These are phyloP conservation scores for Gadopsis marmoratus DNA, from an alignment of 2,797 vertebrate genomes.

Conservation along the genomic window DNA sequence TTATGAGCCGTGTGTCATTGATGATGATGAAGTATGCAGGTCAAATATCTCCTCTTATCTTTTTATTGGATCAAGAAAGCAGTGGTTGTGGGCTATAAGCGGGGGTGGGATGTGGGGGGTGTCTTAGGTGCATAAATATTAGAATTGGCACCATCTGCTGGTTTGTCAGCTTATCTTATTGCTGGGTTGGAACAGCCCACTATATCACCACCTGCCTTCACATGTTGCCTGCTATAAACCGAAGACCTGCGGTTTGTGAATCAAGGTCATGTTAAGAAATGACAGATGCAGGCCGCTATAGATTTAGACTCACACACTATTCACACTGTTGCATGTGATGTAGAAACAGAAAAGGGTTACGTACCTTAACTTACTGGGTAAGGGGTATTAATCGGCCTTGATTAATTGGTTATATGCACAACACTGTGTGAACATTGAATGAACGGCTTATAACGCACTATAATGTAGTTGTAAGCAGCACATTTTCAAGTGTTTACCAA, in stretches of 20 bases:
- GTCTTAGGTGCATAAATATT: conserved; percentile 50
- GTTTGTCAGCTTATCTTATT: conserved; percentile 50
- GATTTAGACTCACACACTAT: conserved; percentile 2
- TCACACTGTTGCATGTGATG: background rate
- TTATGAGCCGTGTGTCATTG: conserved; percentile 13
- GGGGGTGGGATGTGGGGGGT: background rate
- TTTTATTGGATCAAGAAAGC: conserved; percentile 21
- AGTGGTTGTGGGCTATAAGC: conserved; percentile 16
- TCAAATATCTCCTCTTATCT: conserved; percentile 41
- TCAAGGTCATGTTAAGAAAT: conserved; percentile 4
- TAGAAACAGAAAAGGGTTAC: background rate
- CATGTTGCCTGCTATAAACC: conserved; percentile 6
- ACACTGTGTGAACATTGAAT: no score
- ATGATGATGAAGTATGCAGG: conserved; percentile 18
- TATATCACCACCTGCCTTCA: conserved; percentile 34
- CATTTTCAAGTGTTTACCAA: background rate
- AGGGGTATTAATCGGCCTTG: no score
- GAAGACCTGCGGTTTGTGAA: conserved; percentile 9
- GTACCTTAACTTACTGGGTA: background rate
- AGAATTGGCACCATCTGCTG: conserved; percentile 75
- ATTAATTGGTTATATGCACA: no score
- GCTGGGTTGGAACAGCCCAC: conserved; percentile 8
- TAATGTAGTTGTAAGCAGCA: no score
- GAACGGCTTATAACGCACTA: no score
- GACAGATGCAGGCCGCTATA: background rate